Conservation (phyloP, 1,140 invertebrate genomes). For the Diorhabda sublineata region DNA sequence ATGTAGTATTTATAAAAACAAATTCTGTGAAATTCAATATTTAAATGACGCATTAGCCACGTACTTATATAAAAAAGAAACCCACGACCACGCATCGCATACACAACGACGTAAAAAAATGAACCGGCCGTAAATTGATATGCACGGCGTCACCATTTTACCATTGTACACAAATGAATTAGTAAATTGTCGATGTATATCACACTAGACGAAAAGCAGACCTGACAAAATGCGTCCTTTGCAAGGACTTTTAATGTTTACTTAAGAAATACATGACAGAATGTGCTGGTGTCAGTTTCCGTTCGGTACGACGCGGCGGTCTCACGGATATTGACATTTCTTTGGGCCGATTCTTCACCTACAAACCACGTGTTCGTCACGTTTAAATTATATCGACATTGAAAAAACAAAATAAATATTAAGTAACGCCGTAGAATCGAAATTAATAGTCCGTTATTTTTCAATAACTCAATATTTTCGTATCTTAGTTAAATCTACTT, state of each 20-base stretch:
- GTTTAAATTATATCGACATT: too few relatives aligned
- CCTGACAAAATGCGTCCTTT: slow-evolving; percentile 38
- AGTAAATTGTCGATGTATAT: slow-evolving; percentile 25
- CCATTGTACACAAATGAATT: slow-evolving; percentile 36
- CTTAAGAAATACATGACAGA: slow-evolving; percentile 29
- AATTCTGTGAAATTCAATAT: too few relatives aligned
- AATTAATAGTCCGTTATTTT: too few relatives aligned
- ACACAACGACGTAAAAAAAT: slow-evolving; percentile 12
- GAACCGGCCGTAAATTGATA: slow-evolving; percentile 23
- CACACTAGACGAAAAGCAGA: slow-evolving; percentile 29
- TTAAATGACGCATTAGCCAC: background rate
- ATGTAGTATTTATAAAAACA: too few relatives aligned
- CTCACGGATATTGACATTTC: background rate
- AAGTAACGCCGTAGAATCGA: too few relatives aligned
- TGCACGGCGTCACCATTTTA: slow-evolving; percentile 18
- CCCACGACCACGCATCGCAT: background rate
- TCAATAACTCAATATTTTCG: too few relatives aligned
- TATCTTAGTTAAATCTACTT: too few relatives aligned
- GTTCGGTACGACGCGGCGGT: slow-evolving; percentile 6
- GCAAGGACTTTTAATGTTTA: slow-evolving; percentile 35
- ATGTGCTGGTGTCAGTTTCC: slow-evolving; percentile 18
- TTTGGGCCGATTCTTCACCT: too few relatives aligned
- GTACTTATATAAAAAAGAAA: background rate
- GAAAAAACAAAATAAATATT: too few relatives aligned
- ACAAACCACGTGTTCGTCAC: too few relatives aligned